Percentiles rank a stretch among this genome's conserved stretches.
phyloP scores from a whole-genome alignment of 2,113 vertebrate species.

The Limnothrissa miodon region DNA sequence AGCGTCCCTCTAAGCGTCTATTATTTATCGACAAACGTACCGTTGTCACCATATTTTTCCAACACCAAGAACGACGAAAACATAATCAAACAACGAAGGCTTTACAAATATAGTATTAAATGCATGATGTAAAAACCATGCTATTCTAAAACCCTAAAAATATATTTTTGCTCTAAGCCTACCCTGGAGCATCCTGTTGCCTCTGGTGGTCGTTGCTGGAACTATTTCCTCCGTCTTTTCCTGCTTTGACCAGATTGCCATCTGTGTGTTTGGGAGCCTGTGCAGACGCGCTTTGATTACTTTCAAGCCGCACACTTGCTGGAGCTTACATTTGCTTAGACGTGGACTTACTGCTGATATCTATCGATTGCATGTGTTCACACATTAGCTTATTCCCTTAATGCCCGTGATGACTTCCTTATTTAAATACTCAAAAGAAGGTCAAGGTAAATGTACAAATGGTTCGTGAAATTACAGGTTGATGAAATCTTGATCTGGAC shows the following conservation, averaged over 20 bases:
- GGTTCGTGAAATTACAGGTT: neutral
- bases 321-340: neutral
- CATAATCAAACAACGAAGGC: neutral
- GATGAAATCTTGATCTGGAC: neutral
- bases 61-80: neutral
- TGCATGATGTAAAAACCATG: neutral
- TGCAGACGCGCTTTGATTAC: neutral
- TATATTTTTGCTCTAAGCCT: conserved; percentile 4
- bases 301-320: neutral
- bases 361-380: neutral
- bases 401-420: neutral
- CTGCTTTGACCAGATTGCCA: neutral
- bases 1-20: neutral
- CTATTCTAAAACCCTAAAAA: neutral
- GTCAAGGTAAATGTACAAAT: neutral
- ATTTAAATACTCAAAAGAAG: neutral
- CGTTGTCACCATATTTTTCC: neutral
- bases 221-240: neutral
- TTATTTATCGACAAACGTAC: neutral
- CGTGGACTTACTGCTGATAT: neutral
- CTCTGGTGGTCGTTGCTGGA: conserved; percentile 2
- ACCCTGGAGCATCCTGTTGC: conserved; percentile 18
- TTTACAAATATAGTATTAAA: neutral
- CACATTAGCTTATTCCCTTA: neutral
- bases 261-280: conserved; percentile 3